A percentile compares a stretch with the other conserved stretches of the same genome.
Evolutionary conservation across 1,140 invertebrate species (phyloP).

Genomic region (Anadara kagoshimensis): DNA sequence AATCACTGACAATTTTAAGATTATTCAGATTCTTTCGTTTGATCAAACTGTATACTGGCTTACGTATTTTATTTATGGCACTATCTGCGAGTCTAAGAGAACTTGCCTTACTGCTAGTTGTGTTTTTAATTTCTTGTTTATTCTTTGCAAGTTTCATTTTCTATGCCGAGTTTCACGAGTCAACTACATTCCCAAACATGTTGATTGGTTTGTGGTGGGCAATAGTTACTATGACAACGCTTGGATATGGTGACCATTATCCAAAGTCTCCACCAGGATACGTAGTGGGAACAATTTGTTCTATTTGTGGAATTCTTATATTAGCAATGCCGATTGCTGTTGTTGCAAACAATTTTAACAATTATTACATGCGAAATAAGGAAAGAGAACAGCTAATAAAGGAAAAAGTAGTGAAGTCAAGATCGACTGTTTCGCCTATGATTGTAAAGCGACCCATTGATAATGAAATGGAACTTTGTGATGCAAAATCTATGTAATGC

Average conservation of each 20-base stretch:
- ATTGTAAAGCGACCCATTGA: no score
- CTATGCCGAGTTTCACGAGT: constrained; percentile 53
- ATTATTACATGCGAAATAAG: no score
- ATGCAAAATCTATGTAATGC: no score
- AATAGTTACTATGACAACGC: constrained; percentile 76
- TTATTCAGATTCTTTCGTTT: constrained; percentile 45
- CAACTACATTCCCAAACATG: constrained; percentile 44
- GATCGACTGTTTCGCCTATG: no score
- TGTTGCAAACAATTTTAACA: constrained; percentile 60
- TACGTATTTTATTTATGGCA: constrained; percentile 54
- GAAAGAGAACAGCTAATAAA: no score
- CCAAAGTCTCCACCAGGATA: constrained; percentile 59
- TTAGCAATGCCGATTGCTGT: constrained; percentile 96
- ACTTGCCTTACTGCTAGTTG: constrained; percentile 50
- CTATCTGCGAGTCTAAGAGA: constrained; percentile 61
- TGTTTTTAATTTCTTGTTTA: constrained; percentile 51
- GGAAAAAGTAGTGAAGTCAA: no score
- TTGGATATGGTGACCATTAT: constrained; percentile 74
- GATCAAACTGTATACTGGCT: constrained; percentile 36
- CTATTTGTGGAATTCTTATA: constrained; percentile 99
- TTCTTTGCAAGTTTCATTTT: constrained; percentile 57
- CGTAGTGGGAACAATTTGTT: constrained; percentile 77
- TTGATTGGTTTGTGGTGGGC: constrained; percentile 73
- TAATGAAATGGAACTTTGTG: no score
- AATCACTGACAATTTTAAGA: constrained; percentile 37